These are phyloP conservation scores for Ranitomeya imitator DNA, from an alignment of 2,113 vertebrate genomes.

Conservation along the genomic window DNA sequence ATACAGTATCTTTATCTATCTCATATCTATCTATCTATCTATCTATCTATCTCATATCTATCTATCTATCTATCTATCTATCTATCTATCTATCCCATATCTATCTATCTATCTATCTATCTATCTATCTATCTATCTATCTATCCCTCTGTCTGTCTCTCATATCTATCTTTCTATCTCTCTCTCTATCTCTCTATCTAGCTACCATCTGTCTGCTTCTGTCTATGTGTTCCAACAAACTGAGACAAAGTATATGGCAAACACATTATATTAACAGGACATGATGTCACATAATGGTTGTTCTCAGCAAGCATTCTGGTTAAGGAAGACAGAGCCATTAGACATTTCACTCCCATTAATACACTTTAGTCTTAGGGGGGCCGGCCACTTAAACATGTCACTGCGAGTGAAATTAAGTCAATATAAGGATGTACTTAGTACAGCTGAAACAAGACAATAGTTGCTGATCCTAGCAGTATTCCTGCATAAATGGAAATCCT, in stretches of 20 bases:
- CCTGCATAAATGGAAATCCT: background rate
- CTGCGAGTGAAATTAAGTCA: conserved; percentile 21
- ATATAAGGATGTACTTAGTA: conserved; percentile 40
- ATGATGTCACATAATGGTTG: conserved; percentile 38
- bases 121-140: no score
- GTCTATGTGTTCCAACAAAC: background rate
- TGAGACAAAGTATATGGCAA: background rate
- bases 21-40: no score
- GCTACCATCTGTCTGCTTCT: no score
- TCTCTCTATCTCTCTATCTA: no score
- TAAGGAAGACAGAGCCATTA: conserved; percentile 15
- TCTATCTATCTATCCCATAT: no score
- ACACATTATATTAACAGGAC: background rate
- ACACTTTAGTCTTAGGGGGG: background rate
- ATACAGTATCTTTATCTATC: no score
- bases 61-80: no score
- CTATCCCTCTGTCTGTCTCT: no score
- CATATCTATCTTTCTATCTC: no score
- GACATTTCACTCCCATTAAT: conserved; percentile 22
- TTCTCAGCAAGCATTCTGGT: conserved; percentile 34
- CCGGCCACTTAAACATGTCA: conserved; percentile 43
- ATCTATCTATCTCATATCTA: no score
- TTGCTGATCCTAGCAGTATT: conserved; percentile 10
- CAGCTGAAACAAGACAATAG: background rate
- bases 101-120: no score